Base-by-base conservation (phyloP, 2,888 invertebrate genomes). In the Salticus scenicus region DNA sequence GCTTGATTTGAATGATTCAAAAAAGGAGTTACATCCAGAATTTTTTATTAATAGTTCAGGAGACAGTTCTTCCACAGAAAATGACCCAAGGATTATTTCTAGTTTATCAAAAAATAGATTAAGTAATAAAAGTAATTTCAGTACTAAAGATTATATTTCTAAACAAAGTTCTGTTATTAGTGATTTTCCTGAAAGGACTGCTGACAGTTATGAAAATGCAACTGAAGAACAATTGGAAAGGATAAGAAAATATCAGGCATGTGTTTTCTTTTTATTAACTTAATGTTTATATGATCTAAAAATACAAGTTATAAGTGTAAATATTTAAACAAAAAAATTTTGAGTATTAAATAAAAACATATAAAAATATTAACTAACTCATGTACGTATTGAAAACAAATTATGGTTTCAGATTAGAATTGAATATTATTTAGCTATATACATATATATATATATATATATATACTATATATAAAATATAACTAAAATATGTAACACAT, bases 201-300 rank as follows among this genome's bases (percentile, higher is more conserved):
- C 24, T 24, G 67, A 67, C 7, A 67, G 51, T 63, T 20, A 77
- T 24, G 69, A 73, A 37, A 57, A 78, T 42, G 78, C 51, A 0
- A 84, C 67, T 66, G 81, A 95, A 90, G 97, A 98, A 90, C 96
- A 97, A 92, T 93, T 97, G 92, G 96, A 97, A 90, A 96, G 96
- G 91, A 96, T 98, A 91, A 95, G 95, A 90, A 97, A 97, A 91
- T 97, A 97, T 92, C 96, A 97, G 95, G 97, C 97, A 89, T 93
- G 93, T 87, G 14, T 66, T 66, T 66, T 66, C n/a, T 66, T 66
- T 1, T 4, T 63, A n/a, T n/a, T n/a, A n/a, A n/a, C n/a, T n/a
- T n/a, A n/a, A n/a, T n/a, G n/a, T n/a, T n/a, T n/a, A n/a, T n/a
- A n/a, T n/a, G n/a, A n/a, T n/a, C n/a, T n/a, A n/a, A n/a, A n/a